A percentile compares a stretch with the other conserved stretches of the same genome.
These are phyloP conservation scores for Epinotia brunnichana DNA, from an alignment of 2,888 invertebrate species.

Conservation along the genomic window DNA sequence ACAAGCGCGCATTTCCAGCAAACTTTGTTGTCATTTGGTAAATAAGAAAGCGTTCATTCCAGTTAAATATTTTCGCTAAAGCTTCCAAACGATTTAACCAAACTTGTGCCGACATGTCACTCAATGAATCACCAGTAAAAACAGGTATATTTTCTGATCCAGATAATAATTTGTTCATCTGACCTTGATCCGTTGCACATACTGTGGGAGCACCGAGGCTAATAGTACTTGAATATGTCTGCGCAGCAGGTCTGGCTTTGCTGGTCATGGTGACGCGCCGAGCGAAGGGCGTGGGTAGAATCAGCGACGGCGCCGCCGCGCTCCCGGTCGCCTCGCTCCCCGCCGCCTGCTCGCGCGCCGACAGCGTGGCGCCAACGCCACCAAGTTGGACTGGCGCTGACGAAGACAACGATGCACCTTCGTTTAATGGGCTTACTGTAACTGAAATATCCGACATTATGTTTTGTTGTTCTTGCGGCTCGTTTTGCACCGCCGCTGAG, in stretches of 20 bases:
- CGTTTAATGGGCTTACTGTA: background rate
- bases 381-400: background rate
- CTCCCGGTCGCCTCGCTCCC: background rate
- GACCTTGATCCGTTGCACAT: constrained; percentile 27
- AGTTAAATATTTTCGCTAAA: constrained; percentile 21
- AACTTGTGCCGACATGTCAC: constrained; percentile 10
- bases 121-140: constrained; percentile 21
- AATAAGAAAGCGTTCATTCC: constrained; percentile 20
- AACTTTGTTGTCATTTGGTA: constrained; percentile 26
- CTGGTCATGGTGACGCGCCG: background rate
- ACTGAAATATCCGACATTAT: background rate
- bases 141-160: constrained; percentile 24
- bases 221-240: background rate
- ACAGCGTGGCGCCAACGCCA: background rate
- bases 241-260: background rate
- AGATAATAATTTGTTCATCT: constrained; percentile 23
- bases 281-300: constrained; percentile 4
- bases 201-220: constrained; percentile 3
- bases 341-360: background rate
- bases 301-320: constrained; percentile 5
- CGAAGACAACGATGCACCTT: background rate
- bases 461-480: background rate
- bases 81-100: constrained; percentile 28
- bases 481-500: constrained; percentile 4
- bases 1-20: constrained; percentile 9